Percentiles rank a stretch among this genome's conserved stretches.
phyloP scores from a whole-genome alignment of 92 coral and sea anemone genomes.

The Muricea muricata region DNA sequence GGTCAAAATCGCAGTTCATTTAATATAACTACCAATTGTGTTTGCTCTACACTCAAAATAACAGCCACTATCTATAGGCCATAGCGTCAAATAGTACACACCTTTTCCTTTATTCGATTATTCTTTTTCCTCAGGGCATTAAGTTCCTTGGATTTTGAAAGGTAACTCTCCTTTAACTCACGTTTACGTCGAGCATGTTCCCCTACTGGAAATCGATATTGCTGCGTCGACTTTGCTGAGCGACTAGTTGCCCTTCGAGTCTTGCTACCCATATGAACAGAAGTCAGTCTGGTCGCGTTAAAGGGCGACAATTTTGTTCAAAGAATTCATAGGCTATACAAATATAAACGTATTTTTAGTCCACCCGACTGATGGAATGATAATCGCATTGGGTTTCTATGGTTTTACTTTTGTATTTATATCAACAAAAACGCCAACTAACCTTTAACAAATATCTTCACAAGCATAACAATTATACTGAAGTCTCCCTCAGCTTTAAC shows the following conservation, averaged over 20 bases:
- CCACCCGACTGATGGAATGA: neutral
- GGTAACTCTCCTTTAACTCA: neutral
- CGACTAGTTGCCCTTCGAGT: neutral
- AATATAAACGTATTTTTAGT: too few species aligned
- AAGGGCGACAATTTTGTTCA: too few species aligned
- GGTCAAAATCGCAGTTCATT: too few species aligned
- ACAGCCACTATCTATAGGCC: neutral
- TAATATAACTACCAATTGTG: too few species aligned
- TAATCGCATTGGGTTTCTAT: neutral
- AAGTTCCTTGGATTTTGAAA: neutral
- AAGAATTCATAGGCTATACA: too few species aligned
- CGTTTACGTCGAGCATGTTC: too few species aligned
- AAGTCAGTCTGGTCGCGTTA: neutral
- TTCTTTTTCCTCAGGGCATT: neutral
- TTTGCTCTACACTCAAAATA: too few species aligned
- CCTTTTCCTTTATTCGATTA: neutral
- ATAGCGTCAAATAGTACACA: neutral
- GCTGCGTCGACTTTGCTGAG: neutral
- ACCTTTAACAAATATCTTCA: neutral
- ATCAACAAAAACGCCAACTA: neutral
- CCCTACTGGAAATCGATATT: neutral
- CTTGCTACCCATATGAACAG: too few species aligned
- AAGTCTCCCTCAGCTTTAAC: too few species aligned
- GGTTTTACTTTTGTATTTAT: conserved; percentile 10
- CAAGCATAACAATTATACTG: neutral